A percentile compares a stretch with the other conserved stretches of the same genome.
phyloP scores from a whole-genome alignment of 2,113 vertebrate genomes.

The Pluvialis apricaria region DNA sequence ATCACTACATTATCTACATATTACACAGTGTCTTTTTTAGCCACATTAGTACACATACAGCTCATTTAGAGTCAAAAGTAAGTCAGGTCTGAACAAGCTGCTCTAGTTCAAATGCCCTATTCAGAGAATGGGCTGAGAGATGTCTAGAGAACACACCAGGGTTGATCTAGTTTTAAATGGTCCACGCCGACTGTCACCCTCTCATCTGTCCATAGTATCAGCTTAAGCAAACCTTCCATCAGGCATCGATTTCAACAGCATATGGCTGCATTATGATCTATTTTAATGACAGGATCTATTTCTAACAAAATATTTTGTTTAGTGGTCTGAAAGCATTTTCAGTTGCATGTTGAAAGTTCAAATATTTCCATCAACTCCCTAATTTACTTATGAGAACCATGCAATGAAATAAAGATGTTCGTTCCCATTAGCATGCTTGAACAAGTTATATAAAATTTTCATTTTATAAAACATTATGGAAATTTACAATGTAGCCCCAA shows the following conservation, averaged over 20 bases:
- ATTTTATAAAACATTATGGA: not conserved
- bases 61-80: not conserved
- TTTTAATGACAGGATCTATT: not conserved
- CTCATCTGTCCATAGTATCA: fast-evolving
- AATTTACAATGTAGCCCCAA: not conserved
- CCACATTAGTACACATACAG: not conserved
- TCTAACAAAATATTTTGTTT: not conserved
- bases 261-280: not conserved
- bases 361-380: not conserved
- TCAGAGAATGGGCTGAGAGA: not conserved
- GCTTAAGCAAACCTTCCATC: not conserved
- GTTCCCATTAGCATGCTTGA: not conserved
- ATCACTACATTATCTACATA: not conserved
- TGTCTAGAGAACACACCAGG: not conserved
- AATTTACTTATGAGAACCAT: not conserved
- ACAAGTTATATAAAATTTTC: not conserved
- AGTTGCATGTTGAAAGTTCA: not conserved
- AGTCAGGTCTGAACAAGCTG: not conserved
- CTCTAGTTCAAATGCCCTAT: not conserved
- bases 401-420: not conserved
- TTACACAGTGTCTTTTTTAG: not conserved
- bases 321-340: not conserved
- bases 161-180: not conserved
- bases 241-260: not conserved
- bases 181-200: not conserved